Evolutionary conservation across 2,113 vertebrate genomes (phyloP), one percentile per base, ranked within the genome.

Genomic region (Gymnogyps californianus): DNA sequence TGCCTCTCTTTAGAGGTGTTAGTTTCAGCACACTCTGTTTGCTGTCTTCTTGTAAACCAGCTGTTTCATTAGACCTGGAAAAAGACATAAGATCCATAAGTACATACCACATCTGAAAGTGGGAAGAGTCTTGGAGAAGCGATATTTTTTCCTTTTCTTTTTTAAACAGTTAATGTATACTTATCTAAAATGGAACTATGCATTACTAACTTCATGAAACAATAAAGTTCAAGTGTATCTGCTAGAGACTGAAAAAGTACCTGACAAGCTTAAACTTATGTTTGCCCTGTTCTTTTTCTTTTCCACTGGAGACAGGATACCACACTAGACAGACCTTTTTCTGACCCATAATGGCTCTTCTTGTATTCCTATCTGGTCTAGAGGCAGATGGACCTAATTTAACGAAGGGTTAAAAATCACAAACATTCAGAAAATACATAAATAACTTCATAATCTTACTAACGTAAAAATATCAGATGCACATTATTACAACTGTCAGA

Each of bases 61-160:
- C 22, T 83, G 87, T 88, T 93, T 95, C 95, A 78, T 51, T 76
- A 89, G 66, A 86, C 21, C 98, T 98, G 66, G 42, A 97, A 95
- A 96, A 97, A 44, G 12, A 93, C 2, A 0, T 2, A 69, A 54
- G 16, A 82, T 52, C 7, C 8, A 2, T 28, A 66, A 59, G 49
- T 18, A 79, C 6, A 12, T 9, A 70, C 0, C 5, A 67, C 3
- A 54, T 31, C 16, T 65, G 49, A 72, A 89, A 94, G 9, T 5
- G 8, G 21, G 6, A 69, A 4, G 2, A 42, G 4, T 34, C 20
- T 34, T 78, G 12, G 20, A 86, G 26, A 67, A 78, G 20, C 18
- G 1, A 1, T 24, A 4, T 21, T 62, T 16, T 40, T n/a, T 13
- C 0, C 5, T 10, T 12, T 5, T 3, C 13, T 40, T 26, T 76